Evolutionary conservation across 2,797 vertebrate genomes (phyloP), one percentile per base, ranked within the genome.

Genomic region (Gadopsis marmoratus): DNA sequence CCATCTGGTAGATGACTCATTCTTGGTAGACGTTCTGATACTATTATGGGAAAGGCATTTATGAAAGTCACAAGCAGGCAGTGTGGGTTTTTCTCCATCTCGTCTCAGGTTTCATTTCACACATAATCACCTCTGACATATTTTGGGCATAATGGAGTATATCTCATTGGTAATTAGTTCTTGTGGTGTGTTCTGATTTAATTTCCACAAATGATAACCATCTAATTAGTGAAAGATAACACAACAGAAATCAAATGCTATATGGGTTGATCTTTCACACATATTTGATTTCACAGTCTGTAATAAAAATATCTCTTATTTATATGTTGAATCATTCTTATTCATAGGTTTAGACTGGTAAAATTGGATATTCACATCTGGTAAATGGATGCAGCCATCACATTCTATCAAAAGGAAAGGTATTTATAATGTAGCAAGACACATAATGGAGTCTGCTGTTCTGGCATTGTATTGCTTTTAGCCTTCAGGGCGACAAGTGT

Each of bases 1-100:
- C 41, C 60, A 70, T 58, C 48, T 64, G 53, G 23, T 17, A 29
- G 47, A 47, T 71, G 66, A 77, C 19, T 80, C 70, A 65, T 58
- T 64, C 26, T 48, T 48, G 47, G 12, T 23, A 45, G 12, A 33
- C 39, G 62, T 65, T 67, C 48, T 72, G 62, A 51, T 51, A 33
- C 16, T 4, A 11, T 2, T 37, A 23, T 51, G n/a, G 43, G 37
- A 74, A 74, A 79, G 21, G 8, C 9, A 29, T 61, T 39, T 13
- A 35, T 66, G 11, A 55, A 66, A 43, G 26, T 76, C 14, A 37
- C 0, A 53, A 26, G 50, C 50, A 76, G 47, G 2, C 21, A 53
- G 11, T 19, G 37, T 54, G 21, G 39, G 3, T 14, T 66, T 26
- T 50, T 13, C 2, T 12, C 56, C 19, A 51, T 60, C 14, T 35